A percentile compares a stretch with the other conserved stretches of the same genome.
phyloP scores from a whole-genome alignment of 92 coral and sea anemone genomes.

The Porites divaricata region DNA sequence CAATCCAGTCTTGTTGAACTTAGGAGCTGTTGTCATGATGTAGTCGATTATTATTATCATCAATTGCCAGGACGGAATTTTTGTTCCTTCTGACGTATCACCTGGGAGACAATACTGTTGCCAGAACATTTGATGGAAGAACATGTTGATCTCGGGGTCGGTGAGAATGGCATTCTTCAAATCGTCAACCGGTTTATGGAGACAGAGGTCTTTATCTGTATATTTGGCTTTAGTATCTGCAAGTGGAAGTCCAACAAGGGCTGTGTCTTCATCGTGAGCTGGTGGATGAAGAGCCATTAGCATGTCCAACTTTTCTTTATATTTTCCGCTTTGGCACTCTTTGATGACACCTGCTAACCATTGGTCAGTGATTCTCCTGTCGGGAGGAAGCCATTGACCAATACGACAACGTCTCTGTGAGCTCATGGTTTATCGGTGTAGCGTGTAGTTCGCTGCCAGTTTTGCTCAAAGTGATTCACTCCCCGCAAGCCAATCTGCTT shows the following conservation, averaged over 20 bases:
- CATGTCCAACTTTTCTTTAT: slow-evolving; percentile 50
- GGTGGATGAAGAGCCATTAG: slow-evolving; percentile 52
- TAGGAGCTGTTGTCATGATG: slow-evolving; percentile 62
- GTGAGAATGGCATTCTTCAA: slow-evolving; percentile 48
- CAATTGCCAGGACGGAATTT: slow-evolving; percentile 57
- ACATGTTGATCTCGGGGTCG: slow-evolving; percentile 74
- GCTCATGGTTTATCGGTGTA: not conserved
- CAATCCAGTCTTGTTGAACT: slow-evolving; percentile 65
- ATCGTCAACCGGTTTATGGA: slow-evolving; percentile 59
- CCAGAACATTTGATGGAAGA: slow-evolving; percentile 82
- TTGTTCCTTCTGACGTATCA: slow-evolving; percentile 29
- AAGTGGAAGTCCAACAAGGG: slow-evolving; percentile 39
- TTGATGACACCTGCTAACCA: slow-evolving; percentile 45
- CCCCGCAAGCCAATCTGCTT: not conserved
- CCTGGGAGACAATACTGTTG: slow-evolving; percentile 49
- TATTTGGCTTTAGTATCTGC: not conserved
- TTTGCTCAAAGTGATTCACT: not conserved
- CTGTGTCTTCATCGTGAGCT: slow-evolving; percentile 43
- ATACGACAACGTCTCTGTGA: slow-evolving; percentile 21
- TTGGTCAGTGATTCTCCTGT: slow-evolving; percentile 53
- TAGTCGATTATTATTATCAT: slow-evolving; percentile 59
- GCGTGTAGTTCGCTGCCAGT: not conserved
- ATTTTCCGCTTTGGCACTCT: not conserved
- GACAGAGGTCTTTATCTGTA: slow-evolving; percentile 35
- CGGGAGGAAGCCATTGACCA: slow-evolving; percentile 70